Percentiles rank a stretch among this genome's conserved stretches.
These are phyloP conservation scores for Epinephelus awoara DNA, from an alignment of 2,797 vertebrate species.

Conservation along the genomic window DNA sequence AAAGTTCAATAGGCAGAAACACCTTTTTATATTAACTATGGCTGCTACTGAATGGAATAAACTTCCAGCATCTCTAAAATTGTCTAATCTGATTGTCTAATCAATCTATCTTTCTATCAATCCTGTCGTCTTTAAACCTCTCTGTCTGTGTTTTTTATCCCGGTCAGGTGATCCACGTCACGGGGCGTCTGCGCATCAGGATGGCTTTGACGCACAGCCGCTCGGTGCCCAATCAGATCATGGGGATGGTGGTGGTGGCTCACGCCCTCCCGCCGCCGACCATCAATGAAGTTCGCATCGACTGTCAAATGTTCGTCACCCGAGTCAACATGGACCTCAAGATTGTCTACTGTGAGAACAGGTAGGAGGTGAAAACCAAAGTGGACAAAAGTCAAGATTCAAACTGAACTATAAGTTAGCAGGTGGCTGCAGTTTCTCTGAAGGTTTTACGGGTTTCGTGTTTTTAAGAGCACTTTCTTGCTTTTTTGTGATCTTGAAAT, in stretches of 20 bases:
- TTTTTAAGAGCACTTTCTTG: background rate
- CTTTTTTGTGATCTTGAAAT: background rate
- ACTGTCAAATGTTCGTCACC: constrained; percentile 99
- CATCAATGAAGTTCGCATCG: constrained; percentile 99
- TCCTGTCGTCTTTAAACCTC: too few relatives aligned
- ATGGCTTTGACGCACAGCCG: constrained; percentile 94
- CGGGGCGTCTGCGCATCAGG: constrained; percentile 95
- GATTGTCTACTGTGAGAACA: constrained; percentile 99
- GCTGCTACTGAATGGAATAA: too few relatives aligned
- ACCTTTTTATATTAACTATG: too few relatives aligned
- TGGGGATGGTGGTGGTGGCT: constrained; percentile 98
- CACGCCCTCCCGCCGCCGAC: constrained; percentile 97
- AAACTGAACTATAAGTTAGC: too few relatives aligned
- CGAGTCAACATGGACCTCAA: constrained; percentile 99
- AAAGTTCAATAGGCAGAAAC: too few relatives aligned
- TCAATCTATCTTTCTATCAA: too few relatives aligned
- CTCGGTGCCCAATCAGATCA: constrained; percentile 95
- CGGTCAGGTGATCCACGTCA: constrained; percentile 96
- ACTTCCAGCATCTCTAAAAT: too few relatives aligned
- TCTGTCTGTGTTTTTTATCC: constrained; percentile 12
- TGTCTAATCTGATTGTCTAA: too few relatives aligned
- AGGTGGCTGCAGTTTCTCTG: too few relatives aligned
- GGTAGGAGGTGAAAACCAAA: constrained; percentile 80
- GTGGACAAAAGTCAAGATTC: too few relatives aligned
- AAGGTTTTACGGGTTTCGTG: too few relatives aligned